phyloP scores from a whole-genome alignment of 2,113 vertebrate genomes.

The Dissostichus mawsoni region DNA sequence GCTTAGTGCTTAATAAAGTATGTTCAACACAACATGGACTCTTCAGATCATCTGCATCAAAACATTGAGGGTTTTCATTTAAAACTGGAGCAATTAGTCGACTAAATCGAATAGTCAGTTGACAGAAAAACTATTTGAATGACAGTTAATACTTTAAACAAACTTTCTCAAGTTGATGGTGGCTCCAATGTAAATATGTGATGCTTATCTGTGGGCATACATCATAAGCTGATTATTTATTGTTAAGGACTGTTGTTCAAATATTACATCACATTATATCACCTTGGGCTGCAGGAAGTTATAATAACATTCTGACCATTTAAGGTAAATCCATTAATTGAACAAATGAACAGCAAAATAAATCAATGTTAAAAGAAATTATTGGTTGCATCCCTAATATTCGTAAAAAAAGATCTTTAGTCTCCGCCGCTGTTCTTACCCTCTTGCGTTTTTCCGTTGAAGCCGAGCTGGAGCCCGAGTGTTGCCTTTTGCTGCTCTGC shows the following conservation, averaged over 20 bases:
- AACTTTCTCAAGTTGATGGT: too few relatives aligned
- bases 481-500: conserved; percentile 69
- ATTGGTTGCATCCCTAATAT: background rate
- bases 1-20: background rate
- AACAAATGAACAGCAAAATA: too few relatives aligned
- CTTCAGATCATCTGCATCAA: background rate
- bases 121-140: background rate
- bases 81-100: background rate
- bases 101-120: background rate
- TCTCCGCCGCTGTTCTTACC: conserved; percentile 56
- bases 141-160: too few relatives aligned
- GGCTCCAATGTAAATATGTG: too few relatives aligned
- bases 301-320: background rate
- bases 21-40: background rate
- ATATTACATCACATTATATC: background rate
- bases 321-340: background rate
- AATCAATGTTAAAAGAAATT: background rate
- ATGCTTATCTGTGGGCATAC: too few relatives aligned
- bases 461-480: conserved; percentile 64
- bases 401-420: too few relatives aligned
- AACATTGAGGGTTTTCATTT: background rate
- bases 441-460: conserved; percentile 75
- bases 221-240: too few relatives aligned
- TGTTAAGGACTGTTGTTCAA: background rate
- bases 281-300: too few relatives aligned